Evolutionary conservation across 2,113 vertebrate species (phyloP), one percentile per base, ranked within the genome.

Genomic region (Gobius niger): DNA sequence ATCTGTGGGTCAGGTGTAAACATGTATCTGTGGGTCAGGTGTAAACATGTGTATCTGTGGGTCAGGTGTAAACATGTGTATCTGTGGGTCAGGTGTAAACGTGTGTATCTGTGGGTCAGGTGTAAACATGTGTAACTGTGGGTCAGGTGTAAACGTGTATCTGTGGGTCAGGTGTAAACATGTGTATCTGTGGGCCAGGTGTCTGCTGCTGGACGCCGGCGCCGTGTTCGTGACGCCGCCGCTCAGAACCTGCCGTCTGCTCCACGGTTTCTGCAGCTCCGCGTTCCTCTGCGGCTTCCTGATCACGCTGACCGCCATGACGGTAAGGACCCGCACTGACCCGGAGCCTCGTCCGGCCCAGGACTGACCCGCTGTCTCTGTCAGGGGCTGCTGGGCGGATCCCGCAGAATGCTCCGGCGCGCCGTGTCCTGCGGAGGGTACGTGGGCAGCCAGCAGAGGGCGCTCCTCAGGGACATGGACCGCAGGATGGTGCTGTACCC

Each of bases 361-460:
- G 52, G 52, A 5, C 18, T 54, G 1, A 24, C 18, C 52, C 18
- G 9, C 18, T 0, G 6, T 16, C 47, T 44, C 11, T 7, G 6
- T 16, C 73, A 98, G 96, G 89, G 91, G 44, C 82, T 96, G 44
- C 88, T 96, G 73, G 68, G 89, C 0, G 93, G 89, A 77, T 90
- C 94, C 15, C 91, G 93, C 3, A 82, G 52, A 0, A 74, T 94
- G 15, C 93, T 94, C 87, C 92, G 94, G 67, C 95, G 92, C 34
- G 90, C 91, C 3, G 85, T 96, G 18, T 93, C 89, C 12, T 92
- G 94, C 1, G 86, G 85, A 0, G 95, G 95, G 11, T 94, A 94
- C 88, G 86, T 96, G 2, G 94, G 94, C 0, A 92, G 89, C 73
- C 89, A 94, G 81, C 94, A 97, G 79, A 93, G 93, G 92, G 90